Evolutionary conservation across 2,888 invertebrate genomes (phyloP).

Genomic region (Ornithoptera alexandrae): DNA sequence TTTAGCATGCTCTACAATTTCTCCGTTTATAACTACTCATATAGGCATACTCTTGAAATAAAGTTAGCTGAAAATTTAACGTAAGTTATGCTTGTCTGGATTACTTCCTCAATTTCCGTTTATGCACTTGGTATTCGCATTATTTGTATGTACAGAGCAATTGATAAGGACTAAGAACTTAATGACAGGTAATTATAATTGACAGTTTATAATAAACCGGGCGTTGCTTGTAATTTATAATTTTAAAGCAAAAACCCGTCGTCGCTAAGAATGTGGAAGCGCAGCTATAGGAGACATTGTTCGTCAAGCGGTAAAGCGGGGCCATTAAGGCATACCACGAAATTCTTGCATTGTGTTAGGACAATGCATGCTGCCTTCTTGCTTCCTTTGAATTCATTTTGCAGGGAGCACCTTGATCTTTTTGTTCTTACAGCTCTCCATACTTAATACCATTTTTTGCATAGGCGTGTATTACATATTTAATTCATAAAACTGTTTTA

Average conservation of each 20-base stretch:
- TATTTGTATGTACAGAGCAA: no score
- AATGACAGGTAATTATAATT: background rate
- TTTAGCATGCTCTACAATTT: no score
- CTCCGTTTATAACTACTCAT: no score
- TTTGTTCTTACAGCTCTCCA: conserved; percentile 23
- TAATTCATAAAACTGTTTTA: conserved; percentile 3
- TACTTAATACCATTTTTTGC: conserved; percentile 12
- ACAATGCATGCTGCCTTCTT: conserved; percentile 33
- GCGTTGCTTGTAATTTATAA: conserved; percentile 18
- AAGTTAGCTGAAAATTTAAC: no score
- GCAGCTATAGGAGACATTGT: conserved; percentile 22
- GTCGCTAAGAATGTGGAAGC: conserved; percentile 31
- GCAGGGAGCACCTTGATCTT: conserved; percentile 25
- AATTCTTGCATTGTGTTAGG: conserved; percentile 32
- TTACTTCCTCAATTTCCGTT: no score
- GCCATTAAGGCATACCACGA: conserved; percentile 38
- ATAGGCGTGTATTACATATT: conserved; percentile 17
- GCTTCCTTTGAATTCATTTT: conserved; percentile 29
- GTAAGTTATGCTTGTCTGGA: no score
- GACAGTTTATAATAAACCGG: background rate
- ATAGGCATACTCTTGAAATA: no score
- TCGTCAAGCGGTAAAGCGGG: conserved; percentile 35
- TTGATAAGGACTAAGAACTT: background rate
- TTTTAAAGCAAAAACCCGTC: conserved; percentile 19
- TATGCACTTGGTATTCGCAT: no score